These are phyloP conservation scores for Mycogona germanica DNA, from an alignment of 2,888 invertebrate species.

Conservation along the genomic window DNA sequence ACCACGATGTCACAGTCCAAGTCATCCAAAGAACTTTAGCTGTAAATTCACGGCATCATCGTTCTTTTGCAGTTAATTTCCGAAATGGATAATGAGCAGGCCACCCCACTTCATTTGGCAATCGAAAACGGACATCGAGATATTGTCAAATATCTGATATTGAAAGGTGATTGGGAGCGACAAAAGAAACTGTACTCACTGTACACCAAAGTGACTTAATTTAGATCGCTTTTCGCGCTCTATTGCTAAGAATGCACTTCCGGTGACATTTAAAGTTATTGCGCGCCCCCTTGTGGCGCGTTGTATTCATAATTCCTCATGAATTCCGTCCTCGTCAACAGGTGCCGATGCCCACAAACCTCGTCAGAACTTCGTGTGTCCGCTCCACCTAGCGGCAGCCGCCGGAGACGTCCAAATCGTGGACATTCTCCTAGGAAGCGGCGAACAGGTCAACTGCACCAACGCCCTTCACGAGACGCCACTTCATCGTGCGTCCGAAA, in stretches of 20 bases:
- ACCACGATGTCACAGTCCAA: no score
- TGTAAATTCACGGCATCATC: no score
- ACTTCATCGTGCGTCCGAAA: slow-evolving; percentile 35
- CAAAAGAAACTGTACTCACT: not conserved
- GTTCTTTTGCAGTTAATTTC: slow-evolving; percentile 33
- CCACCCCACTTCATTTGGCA: slow-evolving; percentile 36
- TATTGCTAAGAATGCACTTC: not conserved
- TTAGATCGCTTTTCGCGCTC: not conserved
- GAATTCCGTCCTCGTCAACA: slow-evolving; percentile 9
- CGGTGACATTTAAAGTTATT: slow-evolving; percentile 4
- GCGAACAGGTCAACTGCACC: slow-evolving; percentile 35
- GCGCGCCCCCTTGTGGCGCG: not conserved
- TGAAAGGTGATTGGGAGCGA: slow-evolving; percentile 20
- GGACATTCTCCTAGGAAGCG: slow-evolving; percentile 27
- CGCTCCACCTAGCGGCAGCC: slow-evolving; percentile 34
- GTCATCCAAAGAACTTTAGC: no score
- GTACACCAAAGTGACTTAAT: not conserved
- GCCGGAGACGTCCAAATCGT: slow-evolving; percentile 27
- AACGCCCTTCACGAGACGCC: slow-evolving; percentile 37
- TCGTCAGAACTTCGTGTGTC: slow-evolving; percentile 22
- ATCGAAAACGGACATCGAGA: slow-evolving; percentile 36
- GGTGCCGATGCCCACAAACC: slow-evolving; percentile 24
- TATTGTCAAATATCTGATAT: slow-evolving; percentile 27
- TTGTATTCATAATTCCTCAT: no score
- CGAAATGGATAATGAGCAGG: slow-evolving; percentile 34